These are phyloP conservation scores for Acanthacorydalis orientalis DNA, from an alignment of 2,888 invertebrate species.

Conservation along the genomic window DNA sequence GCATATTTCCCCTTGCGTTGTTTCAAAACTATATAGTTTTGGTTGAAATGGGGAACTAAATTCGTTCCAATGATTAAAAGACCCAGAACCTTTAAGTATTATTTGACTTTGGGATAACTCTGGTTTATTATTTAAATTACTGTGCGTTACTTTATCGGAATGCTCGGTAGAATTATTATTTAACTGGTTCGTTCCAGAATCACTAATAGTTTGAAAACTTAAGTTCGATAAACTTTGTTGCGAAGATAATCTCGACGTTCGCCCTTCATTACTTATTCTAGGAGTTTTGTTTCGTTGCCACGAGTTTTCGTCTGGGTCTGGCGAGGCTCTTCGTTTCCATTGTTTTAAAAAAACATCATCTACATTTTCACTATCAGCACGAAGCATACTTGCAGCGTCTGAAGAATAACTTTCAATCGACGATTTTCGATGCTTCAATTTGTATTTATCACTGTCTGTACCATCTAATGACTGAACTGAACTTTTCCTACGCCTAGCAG, in stretches of 20 bases:
- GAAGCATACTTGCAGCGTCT: neutral
- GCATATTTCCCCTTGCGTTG: no score
- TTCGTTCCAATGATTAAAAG: no score
- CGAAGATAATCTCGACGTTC: neutral
- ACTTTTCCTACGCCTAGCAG: neutral
- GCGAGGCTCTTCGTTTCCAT: neutral
- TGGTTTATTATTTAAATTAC: no score
- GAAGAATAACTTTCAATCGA: constrained; percentile 1
- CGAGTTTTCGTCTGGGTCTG: neutral
- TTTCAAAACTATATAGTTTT: no score
- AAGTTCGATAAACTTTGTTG: no score
- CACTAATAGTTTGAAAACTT: no score
- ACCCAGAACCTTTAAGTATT: no score
- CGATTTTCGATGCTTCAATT: neutral
- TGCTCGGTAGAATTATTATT: no score
- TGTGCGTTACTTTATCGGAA: no score
- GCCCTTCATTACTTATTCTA: neutral
- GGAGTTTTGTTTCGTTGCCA: neutral
- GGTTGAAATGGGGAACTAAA: no score
- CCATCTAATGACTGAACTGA: neutral
- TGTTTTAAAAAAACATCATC: constrained; percentile 2
- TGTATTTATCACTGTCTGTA: neutral
- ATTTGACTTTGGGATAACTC: no score
- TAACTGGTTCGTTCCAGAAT: no score
- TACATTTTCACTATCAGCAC: neutral